These are phyloP conservation scores for Elephas maximus DNA, from an alignment of 2,113 vertebrate genomes.

Conservation along the genomic window DNA sequence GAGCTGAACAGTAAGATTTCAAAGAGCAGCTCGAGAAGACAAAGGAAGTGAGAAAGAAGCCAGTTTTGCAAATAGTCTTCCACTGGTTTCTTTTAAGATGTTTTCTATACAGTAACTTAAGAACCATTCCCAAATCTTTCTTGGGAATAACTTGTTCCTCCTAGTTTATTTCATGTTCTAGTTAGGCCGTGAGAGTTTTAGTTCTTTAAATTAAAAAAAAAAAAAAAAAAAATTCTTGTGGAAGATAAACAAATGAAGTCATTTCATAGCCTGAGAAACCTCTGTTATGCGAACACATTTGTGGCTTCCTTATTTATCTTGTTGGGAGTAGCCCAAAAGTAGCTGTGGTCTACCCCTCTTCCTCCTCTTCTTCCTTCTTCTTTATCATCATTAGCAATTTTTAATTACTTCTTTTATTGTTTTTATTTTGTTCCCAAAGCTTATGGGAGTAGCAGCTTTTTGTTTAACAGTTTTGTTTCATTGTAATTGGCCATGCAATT, in stretches of 20 bases:
- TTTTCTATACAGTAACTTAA: not conserved
- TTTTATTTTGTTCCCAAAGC: not conserved
- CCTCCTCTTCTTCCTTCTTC: not conserved
- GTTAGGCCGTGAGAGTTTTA: not conserved
- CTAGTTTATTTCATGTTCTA: not conserved
- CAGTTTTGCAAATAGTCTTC: not conserved
- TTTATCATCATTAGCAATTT: not conserved
- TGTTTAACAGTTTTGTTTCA: not conserved
- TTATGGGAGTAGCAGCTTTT: not conserved
- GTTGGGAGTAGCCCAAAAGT: not conserved
- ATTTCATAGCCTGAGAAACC: not conserved
- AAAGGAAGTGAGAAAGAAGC: not conserved
- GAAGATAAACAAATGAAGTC: not conserved
- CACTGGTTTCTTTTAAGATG: not conserved
- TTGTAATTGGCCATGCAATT: not conserved
- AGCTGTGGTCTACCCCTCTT: not conserved
- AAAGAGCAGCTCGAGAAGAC: too few species aligned
- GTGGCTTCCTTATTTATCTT: not conserved
- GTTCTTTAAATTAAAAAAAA: not conserved
- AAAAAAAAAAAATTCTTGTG: not conserved
- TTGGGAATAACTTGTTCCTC: not conserved
- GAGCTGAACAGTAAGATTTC: too few species aligned
- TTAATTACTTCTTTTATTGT: not conserved
- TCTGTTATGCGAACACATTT: not conserved
- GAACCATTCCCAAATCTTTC: not conserved